Evolutionary conservation across 2,113 vertebrate species (phyloP).

Genomic region (Excalfactoria chinensis): DNA sequence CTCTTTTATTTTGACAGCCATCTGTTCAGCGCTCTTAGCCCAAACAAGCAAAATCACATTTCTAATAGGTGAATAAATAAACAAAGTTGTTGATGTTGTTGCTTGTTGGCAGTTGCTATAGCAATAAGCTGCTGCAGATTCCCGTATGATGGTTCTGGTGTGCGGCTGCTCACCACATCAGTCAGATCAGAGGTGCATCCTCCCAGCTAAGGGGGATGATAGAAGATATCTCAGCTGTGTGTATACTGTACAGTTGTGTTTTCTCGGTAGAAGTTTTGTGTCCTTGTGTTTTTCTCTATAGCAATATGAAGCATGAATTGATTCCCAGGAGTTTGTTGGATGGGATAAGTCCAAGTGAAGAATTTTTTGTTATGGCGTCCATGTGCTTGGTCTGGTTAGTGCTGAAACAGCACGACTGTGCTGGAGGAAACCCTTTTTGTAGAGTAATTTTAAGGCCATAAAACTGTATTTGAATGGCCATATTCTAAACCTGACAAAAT

Average conservation of each 20-base stretch:
- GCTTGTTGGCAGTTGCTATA: background rate
- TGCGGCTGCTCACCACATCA: background rate
- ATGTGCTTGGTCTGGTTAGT: background rate
- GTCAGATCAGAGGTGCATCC: background rate
- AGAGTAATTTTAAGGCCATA: background rate
- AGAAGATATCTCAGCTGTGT: background rate
- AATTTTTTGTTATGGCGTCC: background rate
- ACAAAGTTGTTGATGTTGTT: background rate
- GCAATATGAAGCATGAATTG: rapidly evolving
- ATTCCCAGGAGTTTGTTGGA: background rate
- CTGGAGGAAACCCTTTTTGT: background rate
- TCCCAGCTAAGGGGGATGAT: background rate
- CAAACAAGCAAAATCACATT: background rate
- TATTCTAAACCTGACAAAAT: background rate
- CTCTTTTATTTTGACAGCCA: background rate
- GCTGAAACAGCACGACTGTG: background rate
- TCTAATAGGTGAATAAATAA: background rate
- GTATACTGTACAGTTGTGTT: background rate
- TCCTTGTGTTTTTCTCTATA: too few species aligned
- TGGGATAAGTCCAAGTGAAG: background rate
- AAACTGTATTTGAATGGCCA: background rate
- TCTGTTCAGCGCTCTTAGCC: background rate
- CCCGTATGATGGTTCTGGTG: background rate
- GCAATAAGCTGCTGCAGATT: background rate
- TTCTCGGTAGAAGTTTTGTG: background rate